Base-by-base conservation (phyloP, 2,113 vertebrate genomes). In the Hassar affinis region DNA sequence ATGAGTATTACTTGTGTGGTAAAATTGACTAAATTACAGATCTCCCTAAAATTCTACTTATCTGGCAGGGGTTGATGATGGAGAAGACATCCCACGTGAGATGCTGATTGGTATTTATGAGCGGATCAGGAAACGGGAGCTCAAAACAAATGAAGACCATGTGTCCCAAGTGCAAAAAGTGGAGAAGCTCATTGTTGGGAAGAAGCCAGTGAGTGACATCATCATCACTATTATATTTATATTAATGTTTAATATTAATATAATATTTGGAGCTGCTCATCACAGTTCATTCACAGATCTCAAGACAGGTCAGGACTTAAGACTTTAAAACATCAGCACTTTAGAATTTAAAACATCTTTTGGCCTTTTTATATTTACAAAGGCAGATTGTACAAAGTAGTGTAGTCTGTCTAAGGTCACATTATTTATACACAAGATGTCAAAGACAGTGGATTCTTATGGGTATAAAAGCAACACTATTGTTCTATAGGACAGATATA, bases 101-200 rank as follows among this genome's bases (percentile, higher is more conserved):
- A 98, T 95, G 94, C 94, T 99, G 25, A 93, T 97, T 0, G 98
- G 98, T 6, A 99, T 99, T 90, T 99, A 99, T 1, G 97, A 99
- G 89, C 93, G 97, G 76, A 99, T 99, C 89, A 96, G 95, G 68
- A 99, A 98, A 86, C 95, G 96, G 6, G 98, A 99, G 86, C 95
- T 99, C 83, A 98, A 97, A 89, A 99, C 97, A 15, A 99, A 97
- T 0, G 97, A 98, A 92, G 98, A 99, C 92, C 98, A 99, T 0
- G 97, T 99, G 78, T 99, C 98, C 17, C 98, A 99, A 87, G 98
- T 99, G 88, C 97, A 99, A 92, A 99, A 98, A 91, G 97, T 99
- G 89, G 98, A 99, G 88, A 97, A 98, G 84, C 96, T 99, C 87
- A 99, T 99, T 4, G 97, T 99, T 79, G 97, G 98, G 54, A 98